These are phyloP conservation scores for Anguilla pacifica DNA, from an alignment of 2,797 vertebrate species.

Conservation along the genomic window DNA sequence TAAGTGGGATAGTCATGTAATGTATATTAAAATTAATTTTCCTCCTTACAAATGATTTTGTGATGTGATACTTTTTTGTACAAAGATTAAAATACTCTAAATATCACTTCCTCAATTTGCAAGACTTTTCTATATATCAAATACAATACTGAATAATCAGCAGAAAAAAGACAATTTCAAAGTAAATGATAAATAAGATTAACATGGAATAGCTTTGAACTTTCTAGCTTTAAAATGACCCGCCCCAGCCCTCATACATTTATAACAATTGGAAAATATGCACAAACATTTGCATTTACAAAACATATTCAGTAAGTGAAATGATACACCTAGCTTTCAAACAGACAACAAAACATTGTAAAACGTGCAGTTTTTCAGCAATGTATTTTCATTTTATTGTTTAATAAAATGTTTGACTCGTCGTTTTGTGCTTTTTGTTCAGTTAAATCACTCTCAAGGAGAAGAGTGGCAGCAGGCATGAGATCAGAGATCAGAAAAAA, in stretches of 20 bases:
- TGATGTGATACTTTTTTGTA: neutral
- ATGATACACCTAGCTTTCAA: neutral
- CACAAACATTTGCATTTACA: neutral
- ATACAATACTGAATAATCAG: neutral
- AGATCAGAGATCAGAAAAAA: neutral
- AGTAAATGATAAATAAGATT: neutral
- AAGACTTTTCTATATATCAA: conserved; percentile 17
- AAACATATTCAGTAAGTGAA: neutral
- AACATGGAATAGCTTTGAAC: neutral
- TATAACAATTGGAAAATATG: neutral
- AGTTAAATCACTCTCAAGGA: neutral
- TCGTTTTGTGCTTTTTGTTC: neutral
- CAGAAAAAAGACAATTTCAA: neutral
- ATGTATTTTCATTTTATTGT: neutral
- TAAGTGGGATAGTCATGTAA: neutral
- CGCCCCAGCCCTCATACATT: neutral
- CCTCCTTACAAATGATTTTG: conserved; percentile 11
- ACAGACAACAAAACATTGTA: neutral
- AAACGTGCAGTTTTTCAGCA: neutral
- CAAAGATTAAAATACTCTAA: conserved; percentile 15
- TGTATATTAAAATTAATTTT: neutral
- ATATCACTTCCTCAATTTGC: conserved; percentile 9
- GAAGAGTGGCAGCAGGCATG: neutral
- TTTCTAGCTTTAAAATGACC: neutral
- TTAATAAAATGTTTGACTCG: neutral